Evolutionary conservation across 92 coral and sea anemone species (phyloP), one percentile per base, ranked within the genome.

Genomic region (Phymanthus crucifer): DNA sequence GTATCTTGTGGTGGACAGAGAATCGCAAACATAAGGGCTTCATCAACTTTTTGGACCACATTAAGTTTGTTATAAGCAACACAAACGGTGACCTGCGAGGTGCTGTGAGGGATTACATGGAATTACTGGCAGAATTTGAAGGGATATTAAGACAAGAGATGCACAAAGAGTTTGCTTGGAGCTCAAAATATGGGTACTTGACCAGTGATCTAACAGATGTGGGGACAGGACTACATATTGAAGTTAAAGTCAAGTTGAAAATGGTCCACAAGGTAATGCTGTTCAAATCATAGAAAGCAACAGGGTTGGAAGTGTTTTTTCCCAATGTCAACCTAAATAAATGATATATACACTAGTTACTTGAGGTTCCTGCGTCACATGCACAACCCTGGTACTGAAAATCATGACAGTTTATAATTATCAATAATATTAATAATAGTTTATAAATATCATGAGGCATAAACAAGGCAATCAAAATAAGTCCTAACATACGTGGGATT

Each of bases 181-280:
- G 66, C 47, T 56, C 65, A 6, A 82, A 45, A 66, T 82, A 82
- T 38, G 87, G 90, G 37, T 87, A 45, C 35, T 76, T 87, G 78
- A 72, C 90, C 10, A 82, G 90, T 54, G 70, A 76, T 61, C 80
- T 80, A 40, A 21, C 72, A 34, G 77, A 87, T 47, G 12, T 87
- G 16, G 87, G 90, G 24, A 82, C 87, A 7, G 87, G 90, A 24
- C 67, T 87, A 32, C 86, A 82, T 32, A 83, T 82, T 8, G 83
- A 82, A 36, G 86, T 87, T 6, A 77, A 64, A 35, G 36, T 82
- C 47, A 75, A 61, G 40, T 64, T 87, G 18, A 46, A 73, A 37
- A 72, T 18, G 37, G 71, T 87, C 13, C 66, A 52, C 43, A 82
- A 87, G 87, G 90, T 87, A 66, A 52, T 6, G n/a, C 29, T 23